Conservation (phyloP, 2,888 invertebrate species). For the Drepana falcataria region DNA sequence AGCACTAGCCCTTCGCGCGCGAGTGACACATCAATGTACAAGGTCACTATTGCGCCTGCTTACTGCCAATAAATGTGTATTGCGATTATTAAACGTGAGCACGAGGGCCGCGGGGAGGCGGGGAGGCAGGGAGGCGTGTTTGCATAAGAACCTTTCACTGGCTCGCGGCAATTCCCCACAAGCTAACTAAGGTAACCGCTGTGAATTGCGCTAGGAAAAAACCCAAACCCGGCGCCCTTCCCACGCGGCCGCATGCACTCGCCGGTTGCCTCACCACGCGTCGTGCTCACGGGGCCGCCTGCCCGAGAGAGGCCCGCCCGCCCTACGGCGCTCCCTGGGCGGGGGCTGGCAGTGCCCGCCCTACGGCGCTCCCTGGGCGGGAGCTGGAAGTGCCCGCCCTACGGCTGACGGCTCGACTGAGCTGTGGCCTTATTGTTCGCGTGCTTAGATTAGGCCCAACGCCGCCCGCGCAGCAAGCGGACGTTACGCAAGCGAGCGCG, state of each 20-base stretch:
- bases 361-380: too few species aligned
- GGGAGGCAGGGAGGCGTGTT: slow-evolving; percentile 8
- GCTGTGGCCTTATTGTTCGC: too few species aligned
- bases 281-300: too few species aligned
- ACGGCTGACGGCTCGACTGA: too few species aligned
- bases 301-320: too few species aligned
- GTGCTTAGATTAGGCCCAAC: too few species aligned
- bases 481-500: too few species aligned
- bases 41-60: not conserved
- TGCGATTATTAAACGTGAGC: slow-evolving; percentile 1
- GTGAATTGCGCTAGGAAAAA: slow-evolving; percentile 19
- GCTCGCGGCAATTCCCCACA: slow-evolving; percentile 4
- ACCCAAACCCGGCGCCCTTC: slow-evolving; percentile 13
- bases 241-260: not conserved
- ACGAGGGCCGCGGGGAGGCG: not conserved
- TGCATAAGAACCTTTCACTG: slow-evolving; percentile 44
- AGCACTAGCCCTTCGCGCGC: not conserved
- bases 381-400: too few species aligned
- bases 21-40: not conserved
- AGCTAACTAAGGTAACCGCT: not conserved
- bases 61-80: not conserved
- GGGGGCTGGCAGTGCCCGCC: too few species aligned
- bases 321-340: too few species aligned
- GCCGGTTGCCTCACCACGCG: too few species aligned
- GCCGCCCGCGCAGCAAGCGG: too few species aligned